phyloP scores from a whole-genome alignment of 1,140 invertebrate genomes.

The Ylistrum balloti region DNA sequence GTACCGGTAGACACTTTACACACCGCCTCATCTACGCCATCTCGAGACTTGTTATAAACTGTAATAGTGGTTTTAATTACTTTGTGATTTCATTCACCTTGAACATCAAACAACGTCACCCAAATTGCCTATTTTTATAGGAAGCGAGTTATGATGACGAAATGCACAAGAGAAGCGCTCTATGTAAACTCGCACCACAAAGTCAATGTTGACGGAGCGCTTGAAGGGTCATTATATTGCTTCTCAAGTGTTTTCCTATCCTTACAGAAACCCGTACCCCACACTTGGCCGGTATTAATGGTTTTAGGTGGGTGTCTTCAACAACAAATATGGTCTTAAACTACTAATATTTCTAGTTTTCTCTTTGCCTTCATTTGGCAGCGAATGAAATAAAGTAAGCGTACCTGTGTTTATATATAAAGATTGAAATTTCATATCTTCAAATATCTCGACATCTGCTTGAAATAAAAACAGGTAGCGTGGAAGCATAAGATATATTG shows the following conservation, averaged over 20 bases:
- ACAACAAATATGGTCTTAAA: not conserved
- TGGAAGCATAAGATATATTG: too few species aligned
- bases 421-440: too few species aligned
- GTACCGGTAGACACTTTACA: not conserved
- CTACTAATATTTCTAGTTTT: not conserved
- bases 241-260: not conserved
- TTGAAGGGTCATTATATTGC: not conserved
- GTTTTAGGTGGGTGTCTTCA: not conserved
- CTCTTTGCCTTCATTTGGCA: not conserved
- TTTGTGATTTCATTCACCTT: constrained; percentile 19
- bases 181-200: not conserved
- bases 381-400: too few species aligned
- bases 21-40: not conserved
- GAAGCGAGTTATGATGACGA: constrained; percentile 25
- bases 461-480: too few species aligned
- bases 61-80: constrained; percentile 36
- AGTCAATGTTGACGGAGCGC: constrained; percentile 11
- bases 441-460: too few species aligned
- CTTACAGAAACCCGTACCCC: not conserved
- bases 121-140: constrained; percentile 20
- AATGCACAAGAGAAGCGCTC: constrained; percentile 25
- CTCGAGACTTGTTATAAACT: constrained; percentile 1
- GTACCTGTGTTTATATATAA: too few species aligned
- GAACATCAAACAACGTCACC: constrained; percentile 7
- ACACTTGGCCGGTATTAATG: constrained; percentile 3